Base-by-base conservation (phyloP, 2,113 vertebrate species). In the Phylloscopus trochilus region DNA sequence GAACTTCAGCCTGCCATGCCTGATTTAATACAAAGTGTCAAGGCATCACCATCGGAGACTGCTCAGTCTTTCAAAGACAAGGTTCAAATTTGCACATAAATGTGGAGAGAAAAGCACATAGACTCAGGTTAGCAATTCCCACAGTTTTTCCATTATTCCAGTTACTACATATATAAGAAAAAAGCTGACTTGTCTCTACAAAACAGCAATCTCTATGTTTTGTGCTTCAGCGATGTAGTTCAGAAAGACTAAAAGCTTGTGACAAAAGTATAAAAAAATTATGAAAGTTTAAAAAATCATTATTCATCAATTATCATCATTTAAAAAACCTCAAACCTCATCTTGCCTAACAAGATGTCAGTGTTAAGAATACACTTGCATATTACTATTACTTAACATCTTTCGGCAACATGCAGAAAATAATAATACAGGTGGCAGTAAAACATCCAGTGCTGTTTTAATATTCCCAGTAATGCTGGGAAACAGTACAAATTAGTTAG, bases 401-500 rank as follows among this genome's bases (percentile, higher is more conserved):
- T 79, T 87, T 89, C 28, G 60, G 67, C 58, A 87, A 88, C 96
- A 75, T 97, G 96, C 95, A 97, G 80, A 92, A 86, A 92, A 70
- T 39, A 73, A 33, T 56, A 75, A 46, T 60, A 89, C 17, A 92
- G 88, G 90, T 95, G 91, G 95, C 94, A 86, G 76, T 85, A 93
- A 92, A 93, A 73, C 89, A 89, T 81, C 83, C 77, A 68, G 59
- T 92, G 90, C 87, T 91, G 55, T 44, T 90, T 95, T 76, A 90
- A 62, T 93, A 92, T 94, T 97, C 85, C 78, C 90, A 96, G 91
- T 96, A 96, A 95, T 87, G 93, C 47, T 96, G 94, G 97, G 87
- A 97, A 97, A 95, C 86, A 95, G 94, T 97, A 98, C 95, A 97
- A 97, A 97, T 90, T 59, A 69, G 77, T 90, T 97, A 97, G 55